Percentiles rank a stretch among this genome's conserved stretches.
These are phyloP conservation scores for Epizoanthus stellaris DNA, from an alignment of 92 coral and sea anemone genomes.

Conservation along the genomic window DNA sequence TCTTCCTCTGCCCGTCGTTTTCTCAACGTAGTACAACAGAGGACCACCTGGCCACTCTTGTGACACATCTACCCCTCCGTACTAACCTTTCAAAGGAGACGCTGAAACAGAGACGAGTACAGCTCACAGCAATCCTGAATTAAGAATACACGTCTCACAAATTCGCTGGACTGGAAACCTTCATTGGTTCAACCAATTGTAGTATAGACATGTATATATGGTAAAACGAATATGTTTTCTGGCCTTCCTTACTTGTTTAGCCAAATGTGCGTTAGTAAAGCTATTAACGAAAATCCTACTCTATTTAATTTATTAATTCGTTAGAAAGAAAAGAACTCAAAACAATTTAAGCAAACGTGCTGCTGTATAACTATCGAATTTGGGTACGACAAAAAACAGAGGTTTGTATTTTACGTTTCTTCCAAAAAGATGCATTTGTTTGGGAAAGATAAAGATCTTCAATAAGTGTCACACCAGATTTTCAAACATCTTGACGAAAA, in stretches of 20 bases:
- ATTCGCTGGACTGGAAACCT: not conserved
- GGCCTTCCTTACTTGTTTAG: no score
- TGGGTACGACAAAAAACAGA: no score
- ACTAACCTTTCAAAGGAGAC: constrained; percentile 52
- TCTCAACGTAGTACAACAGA: not conserved
- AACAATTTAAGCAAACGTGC: not conserved
- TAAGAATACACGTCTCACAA: not conserved
- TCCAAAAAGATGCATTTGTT: no score
- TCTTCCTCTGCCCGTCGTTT: constrained; percentile 75
- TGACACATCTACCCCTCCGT: constrained; percentile 60
- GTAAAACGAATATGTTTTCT: no score
- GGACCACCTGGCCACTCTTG: constrained; percentile 25
- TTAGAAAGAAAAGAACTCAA: not conserved
- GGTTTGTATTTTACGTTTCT: no score
- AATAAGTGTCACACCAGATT: no score
- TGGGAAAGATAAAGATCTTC: no score
- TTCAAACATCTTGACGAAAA: no score
- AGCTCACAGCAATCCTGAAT: not conserved
- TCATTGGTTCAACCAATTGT: not conserved
- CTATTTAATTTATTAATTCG: not conserved
- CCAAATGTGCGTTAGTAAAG: no score
- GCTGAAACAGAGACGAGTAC: constrained; percentile 62
- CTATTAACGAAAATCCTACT: no score
- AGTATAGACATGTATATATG: not conserved
- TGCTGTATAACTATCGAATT: not conserved